Base-by-base conservation (phyloP, 2,888 invertebrate species). In the Nomada ruficornis region DNA sequence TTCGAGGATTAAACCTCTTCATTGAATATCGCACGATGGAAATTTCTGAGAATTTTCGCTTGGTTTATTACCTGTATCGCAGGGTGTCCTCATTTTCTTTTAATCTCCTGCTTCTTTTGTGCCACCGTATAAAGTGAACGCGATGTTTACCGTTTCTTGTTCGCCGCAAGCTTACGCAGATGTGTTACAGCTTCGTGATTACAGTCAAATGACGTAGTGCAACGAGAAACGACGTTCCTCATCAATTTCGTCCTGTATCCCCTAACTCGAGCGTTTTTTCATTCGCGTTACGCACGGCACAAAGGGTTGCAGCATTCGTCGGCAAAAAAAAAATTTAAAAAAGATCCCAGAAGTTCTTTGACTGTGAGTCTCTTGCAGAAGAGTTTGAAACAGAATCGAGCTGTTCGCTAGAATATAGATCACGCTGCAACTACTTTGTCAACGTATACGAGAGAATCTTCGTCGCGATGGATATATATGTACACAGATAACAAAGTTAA, bases 81-180 rank as follows among this genome's bases (percentile, higher is more conserved):
- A 1, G 15, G 42, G 15, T 50, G 26, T 60, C 20, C 44, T 44
- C 47, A 13, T 75, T 23, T 23, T 20, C 52, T 52, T n/a, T n/a
- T 54, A 55, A 59, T 65, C 72, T 15, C 23, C 36, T 18, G 13
- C 23, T 23, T n/a, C 15, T 55, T 77, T 60, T 59, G 52, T 52
- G 9, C 29, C n/a, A 44, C 68, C 62, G n/a, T 11, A n/a, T 50
- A 77, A 72, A 77, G 68, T 10, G 18, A 50, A 20, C n/a, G 26
- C 64, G 47, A 57, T 77, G 82, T 86, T 86, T 80, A 80, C 82
- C 54, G 77, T 84, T 82, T 63, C 67, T 77, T 47, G 70, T 50
- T 47, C 26, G 36, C 20, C 9, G 10, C 26, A 54, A 76, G 54
- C 73, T 59, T 52, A 69, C 54, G 20, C 15, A 64, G 36, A 36